phyloP scores from a whole-genome alignment of 1,140 invertebrate species.

The Meteorus sp. region DNA sequence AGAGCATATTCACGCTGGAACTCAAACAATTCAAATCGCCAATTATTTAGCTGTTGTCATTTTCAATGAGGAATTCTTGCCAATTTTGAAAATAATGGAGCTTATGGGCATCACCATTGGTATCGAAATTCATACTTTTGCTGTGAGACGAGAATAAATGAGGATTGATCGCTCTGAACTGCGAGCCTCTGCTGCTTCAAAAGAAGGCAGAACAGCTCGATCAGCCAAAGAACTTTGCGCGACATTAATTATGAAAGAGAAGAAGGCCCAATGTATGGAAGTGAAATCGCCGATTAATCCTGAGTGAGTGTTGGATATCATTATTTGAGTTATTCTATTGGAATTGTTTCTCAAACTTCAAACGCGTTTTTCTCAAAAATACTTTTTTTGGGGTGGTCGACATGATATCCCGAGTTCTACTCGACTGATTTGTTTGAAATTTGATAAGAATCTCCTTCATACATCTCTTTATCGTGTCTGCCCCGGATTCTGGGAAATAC shows the following conservation, averaged over 20 bases:
- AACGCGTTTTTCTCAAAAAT: slow-evolving; percentile 23
- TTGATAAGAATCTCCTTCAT: not conserved
- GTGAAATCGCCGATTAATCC: slow-evolving; percentile 9
- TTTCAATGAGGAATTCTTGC: slow-evolving; percentile 26
- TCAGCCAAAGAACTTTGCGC: not conserved
- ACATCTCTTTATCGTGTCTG: not conserved
- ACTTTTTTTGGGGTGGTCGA: too few relatives aligned
- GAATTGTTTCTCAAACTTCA: slow-evolving; percentile 1
- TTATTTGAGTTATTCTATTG: not conserved
- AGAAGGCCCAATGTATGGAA: too few relatives aligned
- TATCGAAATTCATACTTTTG: not conserved
- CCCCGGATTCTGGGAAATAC: too few relatives aligned
- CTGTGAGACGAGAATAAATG: not conserved
- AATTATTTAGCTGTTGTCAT: slow-evolving; percentile 17
- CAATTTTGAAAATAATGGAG: slow-evolving; percentile 28
- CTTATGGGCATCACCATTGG: slow-evolving; percentile 23
- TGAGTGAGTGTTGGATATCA: not conserved
- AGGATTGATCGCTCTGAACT: slow-evolving; percentile 5
- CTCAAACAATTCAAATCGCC: slow-evolving; percentile 26
- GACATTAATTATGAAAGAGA: slow-evolving; percentile 9
- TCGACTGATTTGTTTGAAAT: slow-evolving; percentile 12
- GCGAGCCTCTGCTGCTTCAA: slow-evolving; percentile 11
- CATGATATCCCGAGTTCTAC: slow-evolving; percentile 11
- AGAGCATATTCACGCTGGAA: slow-evolving; percentile 24
- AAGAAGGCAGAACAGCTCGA: slow-evolving; percentile 15